Evolutionary conservation across 2,113 vertebrate genomes (phyloP).

Genomic region (Thomomys bottae): DNA sequence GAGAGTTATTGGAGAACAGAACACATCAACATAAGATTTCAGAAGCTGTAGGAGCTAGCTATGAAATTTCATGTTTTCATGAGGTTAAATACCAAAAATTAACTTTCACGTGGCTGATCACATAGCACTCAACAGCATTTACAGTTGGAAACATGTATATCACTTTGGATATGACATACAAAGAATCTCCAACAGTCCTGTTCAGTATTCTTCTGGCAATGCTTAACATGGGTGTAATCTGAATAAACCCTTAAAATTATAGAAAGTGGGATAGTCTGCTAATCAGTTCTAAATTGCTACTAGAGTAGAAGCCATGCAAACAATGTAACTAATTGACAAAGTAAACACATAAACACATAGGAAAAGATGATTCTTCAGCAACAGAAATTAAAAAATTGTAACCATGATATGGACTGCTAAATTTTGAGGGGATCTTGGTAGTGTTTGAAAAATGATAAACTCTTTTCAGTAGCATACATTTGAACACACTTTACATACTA

Average conservation of each 20-base stretch:
- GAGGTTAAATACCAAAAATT: neutral
- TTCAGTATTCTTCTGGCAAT: neutral
- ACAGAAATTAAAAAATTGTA: neutral
- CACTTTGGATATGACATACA: neutral
- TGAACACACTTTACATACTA: neutral
- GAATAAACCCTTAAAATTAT: neutral
- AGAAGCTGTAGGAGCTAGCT: neutral
- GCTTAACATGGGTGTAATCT: neutral
- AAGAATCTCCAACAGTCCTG: neutral
- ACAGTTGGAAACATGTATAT: neutral
- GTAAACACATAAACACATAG: neutral
- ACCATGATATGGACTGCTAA: no score
- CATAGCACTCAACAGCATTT: neutral
- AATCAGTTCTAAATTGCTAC: neutral
- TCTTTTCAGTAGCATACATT: neutral
- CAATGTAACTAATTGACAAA: neutral
- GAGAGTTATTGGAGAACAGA: neutral
- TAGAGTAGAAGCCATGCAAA: neutral
- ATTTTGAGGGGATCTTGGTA: neutral
- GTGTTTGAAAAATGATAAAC: neutral
- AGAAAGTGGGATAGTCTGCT: neutral
- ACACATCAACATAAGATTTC: neutral
- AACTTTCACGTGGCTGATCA: neutral
- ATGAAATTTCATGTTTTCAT: neutral
- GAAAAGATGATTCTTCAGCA: rapidly evolving